Conservation (phyloP, 1,140 invertebrate genomes). For the Glomeris maerens region DNA sequence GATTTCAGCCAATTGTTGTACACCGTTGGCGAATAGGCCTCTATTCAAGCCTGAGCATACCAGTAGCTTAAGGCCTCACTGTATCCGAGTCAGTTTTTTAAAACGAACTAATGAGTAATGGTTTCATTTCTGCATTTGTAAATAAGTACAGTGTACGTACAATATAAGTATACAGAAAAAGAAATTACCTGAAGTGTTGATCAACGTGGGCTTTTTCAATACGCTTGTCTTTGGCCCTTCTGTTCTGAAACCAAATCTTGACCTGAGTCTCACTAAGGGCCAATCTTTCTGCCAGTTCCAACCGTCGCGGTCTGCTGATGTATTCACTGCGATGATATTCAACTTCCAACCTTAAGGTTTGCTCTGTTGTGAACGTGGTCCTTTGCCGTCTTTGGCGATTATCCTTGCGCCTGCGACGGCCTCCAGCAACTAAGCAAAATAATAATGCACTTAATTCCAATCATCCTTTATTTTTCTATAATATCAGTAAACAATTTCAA, state of each 20-base stretch:
- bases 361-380: conserved; percentile 86
- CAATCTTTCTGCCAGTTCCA: conserved; percentile 68
- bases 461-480: too few relatives aligned
- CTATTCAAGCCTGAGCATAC: too few relatives aligned
- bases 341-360: conserved; percentile 74
- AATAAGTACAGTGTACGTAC: too few relatives aligned
- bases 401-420: conserved; percentile 66
- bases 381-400: conserved; percentile 69
- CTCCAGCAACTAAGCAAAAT: conserved; percentile 42
- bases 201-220: conserved; percentile 90
- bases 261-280: conserved; percentile 77
- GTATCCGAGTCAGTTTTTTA: too few relatives aligned
- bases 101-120: too few relatives aligned
- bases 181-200: conserved; percentile 70
- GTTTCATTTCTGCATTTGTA: too few relatives aligned
- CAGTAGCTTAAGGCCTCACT: too few relatives aligned
- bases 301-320: conserved; percentile 67
- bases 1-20: too few relatives aligned
- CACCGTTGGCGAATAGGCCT: too few relatives aligned
- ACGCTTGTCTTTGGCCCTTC: conserved; percentile 85
- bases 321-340: conserved; percentile 84
- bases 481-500: too few relatives aligned
- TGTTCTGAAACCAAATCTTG: conserved; percentile 95
- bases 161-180: too few relatives aligned
- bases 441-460: not conserved